phyloP scores from a whole-genome alignment of 2,888 invertebrate genomes.

The Ferrisia virgata region DNA sequence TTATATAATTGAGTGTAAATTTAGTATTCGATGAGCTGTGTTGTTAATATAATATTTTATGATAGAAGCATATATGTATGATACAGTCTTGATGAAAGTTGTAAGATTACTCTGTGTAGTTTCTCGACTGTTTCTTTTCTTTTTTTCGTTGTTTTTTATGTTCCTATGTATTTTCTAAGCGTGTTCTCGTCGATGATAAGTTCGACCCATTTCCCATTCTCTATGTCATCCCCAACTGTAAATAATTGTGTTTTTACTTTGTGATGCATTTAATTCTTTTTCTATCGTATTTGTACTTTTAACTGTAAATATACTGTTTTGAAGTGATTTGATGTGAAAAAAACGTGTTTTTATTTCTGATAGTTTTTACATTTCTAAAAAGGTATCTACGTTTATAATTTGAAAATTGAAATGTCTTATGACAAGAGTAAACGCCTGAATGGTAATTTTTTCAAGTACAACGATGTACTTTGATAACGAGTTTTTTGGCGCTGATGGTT shows the following conservation, averaged over 20 bases:
- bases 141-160: background rate
- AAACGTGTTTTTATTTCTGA: background rate
- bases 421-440: too few relatives aligned
- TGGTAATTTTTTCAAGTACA: too few relatives aligned
- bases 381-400: too few relatives aligned
- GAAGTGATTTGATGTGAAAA: background rate
- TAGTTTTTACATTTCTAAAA: too few relatives aligned
- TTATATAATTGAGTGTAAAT: background rate
- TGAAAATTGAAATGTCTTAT: too few relatives aligned
- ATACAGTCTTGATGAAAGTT: background rate
- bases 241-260: background rate
- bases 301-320: background rate
- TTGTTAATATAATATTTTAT: background rate
- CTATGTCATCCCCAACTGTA: background rate
- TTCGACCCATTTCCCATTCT: background rate
- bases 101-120: background rate
- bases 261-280: slow-evolving; percentile 8
- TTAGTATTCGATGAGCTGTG: background rate
- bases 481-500: too few relatives aligned
- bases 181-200: background rate
- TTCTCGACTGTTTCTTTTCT: background rate
- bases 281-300: slow-evolving; percentile 10
- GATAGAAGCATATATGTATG: background rate
- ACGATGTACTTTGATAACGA: too few relatives aligned
- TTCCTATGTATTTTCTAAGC: background rate